Percentiles rank a stretch among this genome's conserved stretches.
Evolutionary conservation across 2,888 invertebrate species (phyloP).

Genomic region (Hirudinaria manillensis): DNA sequence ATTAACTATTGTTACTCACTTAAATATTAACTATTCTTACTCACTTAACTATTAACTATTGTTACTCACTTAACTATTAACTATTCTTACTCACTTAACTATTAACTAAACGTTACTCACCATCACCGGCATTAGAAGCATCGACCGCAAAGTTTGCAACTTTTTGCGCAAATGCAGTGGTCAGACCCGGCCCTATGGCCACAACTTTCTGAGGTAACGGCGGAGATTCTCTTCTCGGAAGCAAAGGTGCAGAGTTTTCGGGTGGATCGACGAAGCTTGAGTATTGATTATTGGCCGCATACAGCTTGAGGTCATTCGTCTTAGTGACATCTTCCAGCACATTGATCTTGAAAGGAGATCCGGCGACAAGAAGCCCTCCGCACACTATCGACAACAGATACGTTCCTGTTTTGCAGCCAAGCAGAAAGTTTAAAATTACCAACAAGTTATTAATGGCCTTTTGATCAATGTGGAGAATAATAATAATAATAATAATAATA

Average conservation of each 20-base stretch:
- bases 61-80: too few relatives aligned
- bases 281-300: not conserved
- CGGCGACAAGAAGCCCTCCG: not conserved
- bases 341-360: constrained; percentile 16
- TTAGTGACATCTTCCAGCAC: not conserved
- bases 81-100: too few relatives aligned
- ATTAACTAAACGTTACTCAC: not conserved
- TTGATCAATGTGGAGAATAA: not conserved
- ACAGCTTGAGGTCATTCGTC: not conserved
- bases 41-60: too few relatives aligned
- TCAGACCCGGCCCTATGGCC: constrained; percentile 15
- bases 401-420: not conserved
- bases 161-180: not conserved
- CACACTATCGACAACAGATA: not conserved
- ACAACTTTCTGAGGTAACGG: not conserved
- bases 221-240: not conserved
- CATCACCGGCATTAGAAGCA: constrained; percentile 9
- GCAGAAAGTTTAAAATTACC: too few relatives aligned
- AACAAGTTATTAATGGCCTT: too few relatives aligned
- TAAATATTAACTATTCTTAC: too few relatives aligned
- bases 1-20: too few relatives aligned
- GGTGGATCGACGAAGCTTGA: not conserved
- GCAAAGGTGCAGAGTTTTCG: not conserved
- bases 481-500: not conserved
- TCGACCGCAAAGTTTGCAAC: not conserved